Conservation (phyloP, 2,888 invertebrate species). For the Patella caerulea region DNA sequence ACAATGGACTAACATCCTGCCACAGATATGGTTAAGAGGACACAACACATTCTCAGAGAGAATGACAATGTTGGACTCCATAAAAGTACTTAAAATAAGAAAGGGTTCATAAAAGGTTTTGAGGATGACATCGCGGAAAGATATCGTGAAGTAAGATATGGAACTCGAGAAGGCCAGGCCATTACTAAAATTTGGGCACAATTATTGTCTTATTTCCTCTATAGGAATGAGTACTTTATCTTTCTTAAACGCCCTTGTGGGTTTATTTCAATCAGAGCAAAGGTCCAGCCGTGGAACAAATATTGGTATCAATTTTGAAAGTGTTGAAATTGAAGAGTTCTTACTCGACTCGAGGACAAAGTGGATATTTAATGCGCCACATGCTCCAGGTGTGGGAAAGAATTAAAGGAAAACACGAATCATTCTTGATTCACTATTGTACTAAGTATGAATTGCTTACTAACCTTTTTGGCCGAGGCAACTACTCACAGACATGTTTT, state of each 20-base stretch:
- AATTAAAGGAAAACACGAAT: slow-evolving; percentile 32
- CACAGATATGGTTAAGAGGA: too few relatives aligned
- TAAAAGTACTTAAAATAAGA: too few relatives aligned
- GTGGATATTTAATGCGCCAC: slow-evolving; percentile 38
- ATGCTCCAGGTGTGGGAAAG: slow-evolving; percentile 32
- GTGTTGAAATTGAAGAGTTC: not conserved
- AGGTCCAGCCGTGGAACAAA: slow-evolving; percentile 47
- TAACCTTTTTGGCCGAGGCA: slow-evolving; percentile 35
- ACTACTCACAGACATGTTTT: not conserved
- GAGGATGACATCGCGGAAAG: too few relatives aligned
- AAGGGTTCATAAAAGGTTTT: too few relatives aligned
- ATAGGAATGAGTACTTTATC: slow-evolving; percentile 38
- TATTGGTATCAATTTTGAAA: slow-evolving; percentile 22
- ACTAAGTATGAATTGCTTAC: slow-evolving; percentile 32
- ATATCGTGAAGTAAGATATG: too few relatives aligned
- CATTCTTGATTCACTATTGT: slow-evolving; percentile 34
- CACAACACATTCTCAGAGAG: too few relatives aligned
- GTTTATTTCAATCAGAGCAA: slow-evolving; percentile 38
- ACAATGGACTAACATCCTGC: too few relatives aligned
- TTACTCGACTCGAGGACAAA: not conserved
- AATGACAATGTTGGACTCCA: too few relatives aligned
- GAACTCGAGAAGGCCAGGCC: slow-evolving; percentile 27
- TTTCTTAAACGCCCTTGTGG: slow-evolving; percentile 40
- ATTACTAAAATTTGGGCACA: slow-evolving; percentile 37
- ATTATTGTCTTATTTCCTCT: slow-evolving; percentile 37